Evolutionary conservation across 2,797 vertebrate species (phyloP).

Genomic region (Atherinosoma microstoma): DNA sequence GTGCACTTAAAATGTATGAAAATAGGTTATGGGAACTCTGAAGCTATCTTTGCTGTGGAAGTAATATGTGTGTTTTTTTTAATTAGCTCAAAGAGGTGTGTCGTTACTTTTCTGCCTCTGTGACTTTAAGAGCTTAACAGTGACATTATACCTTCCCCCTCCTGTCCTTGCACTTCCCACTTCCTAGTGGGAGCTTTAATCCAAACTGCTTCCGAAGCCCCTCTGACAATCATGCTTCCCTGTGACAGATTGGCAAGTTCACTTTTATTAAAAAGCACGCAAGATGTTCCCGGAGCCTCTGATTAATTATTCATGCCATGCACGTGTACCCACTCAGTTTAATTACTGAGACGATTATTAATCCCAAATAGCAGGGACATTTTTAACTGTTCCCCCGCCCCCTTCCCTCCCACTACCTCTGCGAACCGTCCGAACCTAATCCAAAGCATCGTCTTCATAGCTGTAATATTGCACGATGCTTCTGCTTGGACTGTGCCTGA

Average conservation of each 20-base stretch:
- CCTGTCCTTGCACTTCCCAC: constrained; percentile 33
- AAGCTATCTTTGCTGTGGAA: constrained; percentile 29
- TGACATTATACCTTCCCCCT: constrained; percentile 51
- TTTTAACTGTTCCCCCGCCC: constrained; percentile 8
- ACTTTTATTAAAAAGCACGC: constrained; percentile 32
- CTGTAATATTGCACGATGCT: constrained; percentile 10
- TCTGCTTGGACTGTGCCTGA: constrained; percentile 21
- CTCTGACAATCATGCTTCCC: constrained; percentile 40
- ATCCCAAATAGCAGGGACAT: constrained; percentile 45
- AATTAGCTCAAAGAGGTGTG: constrained; percentile 37
- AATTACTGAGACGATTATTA: constrained; percentile 66
- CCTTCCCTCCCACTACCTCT: constrained; percentile 4
- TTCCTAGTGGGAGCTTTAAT: constrained; percentile 54
- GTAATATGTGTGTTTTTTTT: constrained; percentile 30
- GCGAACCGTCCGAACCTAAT: constrained; percentile 25
- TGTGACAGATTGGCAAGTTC: constrained; percentile 53
- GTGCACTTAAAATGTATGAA: constrained; percentile 28
- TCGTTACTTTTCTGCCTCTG: constrained; percentile 17
- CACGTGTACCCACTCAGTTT: constrained; percentile 61
- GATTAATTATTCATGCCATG: constrained; percentile 68
- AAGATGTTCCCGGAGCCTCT: constrained; percentile 43
- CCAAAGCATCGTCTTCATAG: constrained; percentile 23
- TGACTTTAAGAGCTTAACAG: constrained; percentile 40
- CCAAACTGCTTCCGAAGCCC: constrained; percentile 57
- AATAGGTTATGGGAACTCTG: constrained; percentile 55